These are phyloP conservation scores for Pionites leucogaster DNA, from an alignment of 2,113 vertebrate species.

Conservation along the genomic window DNA sequence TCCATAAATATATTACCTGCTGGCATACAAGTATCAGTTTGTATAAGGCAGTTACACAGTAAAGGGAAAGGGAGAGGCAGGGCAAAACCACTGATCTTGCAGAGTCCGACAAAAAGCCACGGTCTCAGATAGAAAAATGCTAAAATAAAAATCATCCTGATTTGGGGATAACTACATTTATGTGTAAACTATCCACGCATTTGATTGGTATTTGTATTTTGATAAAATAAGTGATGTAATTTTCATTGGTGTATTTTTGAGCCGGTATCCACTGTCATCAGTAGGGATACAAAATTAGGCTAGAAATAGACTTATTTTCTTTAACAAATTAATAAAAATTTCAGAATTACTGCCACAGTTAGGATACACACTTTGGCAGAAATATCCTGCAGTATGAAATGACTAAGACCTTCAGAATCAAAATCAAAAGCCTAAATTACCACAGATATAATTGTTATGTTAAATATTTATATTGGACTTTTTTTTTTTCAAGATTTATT, in stretches of 20 bases:
- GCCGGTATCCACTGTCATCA: background rate
- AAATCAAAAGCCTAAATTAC: background rate
- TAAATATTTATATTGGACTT: background rate
- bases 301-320: background rate
- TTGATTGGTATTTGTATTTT: background rate
- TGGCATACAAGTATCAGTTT: conserved; percentile 52
- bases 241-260: background rate
- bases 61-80: background rate
- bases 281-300: background rate
- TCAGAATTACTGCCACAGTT: background rate
- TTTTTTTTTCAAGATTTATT: background rate
- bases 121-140: background rate
- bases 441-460: background rate
- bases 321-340: background rate
- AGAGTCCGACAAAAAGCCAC: background rate
- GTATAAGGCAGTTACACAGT: conserved; percentile 15
- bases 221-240: background rate
- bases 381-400: background rate
- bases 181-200: background rate
- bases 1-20: conserved; percentile 24
- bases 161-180: background rate
- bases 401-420: background rate
- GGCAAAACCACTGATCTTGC: background rate
- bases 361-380: background rate
- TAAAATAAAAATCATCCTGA: background rate